Conservation (phyloP, 1,140 invertebrate genomes). For the Scaptodrosophila lebanonensis region DNA sequence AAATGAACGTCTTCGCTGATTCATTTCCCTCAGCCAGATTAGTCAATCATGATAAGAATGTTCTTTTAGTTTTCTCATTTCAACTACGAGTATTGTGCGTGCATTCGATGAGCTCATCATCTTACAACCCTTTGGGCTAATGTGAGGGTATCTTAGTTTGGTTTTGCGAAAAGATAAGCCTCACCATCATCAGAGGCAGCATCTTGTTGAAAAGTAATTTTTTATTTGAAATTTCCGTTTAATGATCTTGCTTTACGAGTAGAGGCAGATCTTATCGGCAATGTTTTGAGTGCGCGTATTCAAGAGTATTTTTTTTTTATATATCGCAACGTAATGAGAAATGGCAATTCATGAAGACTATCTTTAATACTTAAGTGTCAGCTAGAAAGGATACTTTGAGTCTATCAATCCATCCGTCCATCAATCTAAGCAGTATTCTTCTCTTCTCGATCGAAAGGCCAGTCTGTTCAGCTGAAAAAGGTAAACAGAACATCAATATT, state of each 20-base stretch:
- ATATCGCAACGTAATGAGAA: slow-evolving; percentile 23
- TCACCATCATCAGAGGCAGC: slow-evolving; percentile 26
- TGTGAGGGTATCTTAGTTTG: background rate
- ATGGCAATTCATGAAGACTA: slow-evolving; percentile 33
- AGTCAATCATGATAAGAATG: slow-evolving; percentile 62
- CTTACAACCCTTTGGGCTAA: background rate
- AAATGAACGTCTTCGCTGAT: slow-evolving; percentile 38
- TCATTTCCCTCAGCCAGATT: slow-evolving; percentile 55
- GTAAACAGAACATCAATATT: too few species aligned
- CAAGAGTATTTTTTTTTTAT: slow-evolving; percentile 26
- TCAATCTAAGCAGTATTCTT: too few species aligned
- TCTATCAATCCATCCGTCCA: too few species aligned
- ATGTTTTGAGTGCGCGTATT: slow-evolving; percentile 53
- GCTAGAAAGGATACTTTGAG: too few species aligned
- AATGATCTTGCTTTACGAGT: background rate
- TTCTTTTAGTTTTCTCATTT: slow-evolving; percentile 33
- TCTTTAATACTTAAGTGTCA: slow-evolving; percentile 26
- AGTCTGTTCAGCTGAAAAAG: too few species aligned
- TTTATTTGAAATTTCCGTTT: slow-evolving; percentile 4
- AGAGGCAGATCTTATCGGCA: slow-evolving; percentile 48
- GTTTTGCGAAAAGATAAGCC: too few species aligned
- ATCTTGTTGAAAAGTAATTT: slow-evolving; percentile 62
- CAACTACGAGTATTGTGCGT: background rate
- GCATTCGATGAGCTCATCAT: slow-evolving; percentile 57
- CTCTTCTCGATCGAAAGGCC: too few species aligned